Base-by-base conservation (phyloP, 2,888 invertebrate species). In the Drosophila buzzatii region DNA sequence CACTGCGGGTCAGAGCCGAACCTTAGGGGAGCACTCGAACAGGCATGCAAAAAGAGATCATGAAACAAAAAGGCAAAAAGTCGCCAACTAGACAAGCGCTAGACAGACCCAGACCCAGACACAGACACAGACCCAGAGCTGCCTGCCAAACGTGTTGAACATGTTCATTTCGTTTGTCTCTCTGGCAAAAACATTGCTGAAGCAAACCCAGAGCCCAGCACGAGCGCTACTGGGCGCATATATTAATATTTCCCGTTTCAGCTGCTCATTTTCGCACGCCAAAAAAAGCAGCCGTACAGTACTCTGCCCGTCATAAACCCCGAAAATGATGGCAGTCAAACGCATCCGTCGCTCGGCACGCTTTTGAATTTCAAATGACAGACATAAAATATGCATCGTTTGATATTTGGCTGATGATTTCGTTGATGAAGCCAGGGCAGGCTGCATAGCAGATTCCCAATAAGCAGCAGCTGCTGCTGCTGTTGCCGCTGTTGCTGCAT, bases 281-380 rank as follows among this genome's bases (percentile, higher is more conserved):
- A 70, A 66, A 76, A 67, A 14, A 1, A 23, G 23, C 35, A 18
- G 27, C 2, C 14, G 41, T n/a, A 31, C 55, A 10, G n/a, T 41
- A 31, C 20, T 27, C 6, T 27, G 27, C 23, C 37, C 33, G 8
- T 31, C 52, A 47, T 42, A 66, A 51, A 12, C 27, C 27, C 52
- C 45, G 44, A 44, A 78, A 72, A 67, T 62, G 73, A 66, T 79
- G 74, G 53, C 62, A 56, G 74, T 67, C 63, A 71, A 71, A 59
- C 51, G 64, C 71, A 64, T 70, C 41, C 49, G 86, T 61, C 63
- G 69, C 53, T 55, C 57, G 71, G 74, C 81, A 85, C 72, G 86
- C 82, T 86, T 86, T 82, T 79, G 79, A 76, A 83, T 83, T 86
- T 83, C 86, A 83, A 83, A 83, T 83, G 86, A 84, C 86, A 86